Conservation (phyloP, 2,797 vertebrate species). For the Streptopelia turtur region DNA sequence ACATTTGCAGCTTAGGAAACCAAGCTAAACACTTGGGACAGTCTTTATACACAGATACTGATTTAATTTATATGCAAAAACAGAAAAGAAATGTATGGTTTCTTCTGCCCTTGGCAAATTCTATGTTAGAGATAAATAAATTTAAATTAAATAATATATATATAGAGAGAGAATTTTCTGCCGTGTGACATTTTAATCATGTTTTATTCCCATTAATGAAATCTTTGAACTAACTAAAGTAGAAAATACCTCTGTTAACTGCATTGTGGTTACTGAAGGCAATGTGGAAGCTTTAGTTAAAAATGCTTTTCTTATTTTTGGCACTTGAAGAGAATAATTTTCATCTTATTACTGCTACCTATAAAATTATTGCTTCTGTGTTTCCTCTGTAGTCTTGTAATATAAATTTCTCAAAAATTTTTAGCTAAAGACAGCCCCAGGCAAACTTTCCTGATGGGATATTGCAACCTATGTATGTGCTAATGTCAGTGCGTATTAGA, state of each 20-base stretch:
- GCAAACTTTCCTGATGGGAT: neutral
- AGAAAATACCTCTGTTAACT: conserved; percentile 10
- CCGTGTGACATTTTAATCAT: neutral
- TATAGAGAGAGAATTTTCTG: neutral
- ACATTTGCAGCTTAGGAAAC: neutral
- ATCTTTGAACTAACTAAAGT: neutral
- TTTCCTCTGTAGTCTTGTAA: neutral
- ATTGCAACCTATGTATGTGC: neutral
- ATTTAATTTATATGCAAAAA: neutral
- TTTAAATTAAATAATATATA: neutral
- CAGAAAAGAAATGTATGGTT: neutral
- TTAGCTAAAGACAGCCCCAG: neutral
- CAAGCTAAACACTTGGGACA: neutral
- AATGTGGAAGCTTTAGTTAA: neutral
- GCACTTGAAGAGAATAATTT: neutral
- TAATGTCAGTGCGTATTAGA: neutral
- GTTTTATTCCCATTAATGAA: neutral
- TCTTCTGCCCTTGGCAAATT: neutral
- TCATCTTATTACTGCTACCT: neutral
- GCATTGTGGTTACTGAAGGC: neutral
- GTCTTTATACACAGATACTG: neutral
- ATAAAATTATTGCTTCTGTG: neutral
- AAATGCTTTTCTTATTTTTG: neutral
- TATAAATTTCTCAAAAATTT: neutral
- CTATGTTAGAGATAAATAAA: neutral